Evolutionary conservation across 2,888 invertebrate species (phyloP).

Genomic region (Dasypolia templi): DNA sequence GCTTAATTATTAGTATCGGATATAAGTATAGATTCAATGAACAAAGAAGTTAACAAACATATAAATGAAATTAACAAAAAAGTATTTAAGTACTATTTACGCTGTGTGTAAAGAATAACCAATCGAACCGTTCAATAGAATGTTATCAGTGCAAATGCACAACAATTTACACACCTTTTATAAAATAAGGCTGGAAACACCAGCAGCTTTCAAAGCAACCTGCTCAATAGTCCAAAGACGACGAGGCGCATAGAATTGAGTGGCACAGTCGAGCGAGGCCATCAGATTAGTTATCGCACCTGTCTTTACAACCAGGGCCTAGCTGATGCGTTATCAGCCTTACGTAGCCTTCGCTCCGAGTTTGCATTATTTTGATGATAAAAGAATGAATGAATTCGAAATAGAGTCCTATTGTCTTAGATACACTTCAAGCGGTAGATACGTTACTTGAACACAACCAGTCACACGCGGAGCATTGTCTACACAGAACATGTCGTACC

Average conservation of each 20-base stretch:
- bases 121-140: conserved; percentile 9
- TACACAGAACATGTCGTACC: too few species aligned
- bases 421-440: too few species aligned
- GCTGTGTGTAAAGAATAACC: not conserved
- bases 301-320: conserved; percentile 48
- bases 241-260: conserved; percentile 37
- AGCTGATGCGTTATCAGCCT: conserved; percentile 47
- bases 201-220: not conserved
- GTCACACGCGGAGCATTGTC: too few species aligned
- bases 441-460: too few species aligned
- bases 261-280: conserved; percentile 39
- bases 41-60: not conserved
- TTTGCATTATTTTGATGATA: conserved; percentile 8
- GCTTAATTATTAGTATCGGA: too few species aligned
- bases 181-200: conserved; percentile 19
- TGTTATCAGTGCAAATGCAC: not conserved
- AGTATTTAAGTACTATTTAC: conserved; percentile 6
- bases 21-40: conserved; percentile 15
- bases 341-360: conserved; percentile 13
- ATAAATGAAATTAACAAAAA: not conserved
- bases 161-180: not conserved
- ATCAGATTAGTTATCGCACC: conserved; percentile 60
- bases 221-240: conserved; percentile 39
- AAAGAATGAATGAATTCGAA: conserved; percentile 6
- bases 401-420: not conserved